Evolutionary conservation across 1,140 invertebrate genomes (phyloP).

Genomic region (Ruditapes philippinarum): DNA sequence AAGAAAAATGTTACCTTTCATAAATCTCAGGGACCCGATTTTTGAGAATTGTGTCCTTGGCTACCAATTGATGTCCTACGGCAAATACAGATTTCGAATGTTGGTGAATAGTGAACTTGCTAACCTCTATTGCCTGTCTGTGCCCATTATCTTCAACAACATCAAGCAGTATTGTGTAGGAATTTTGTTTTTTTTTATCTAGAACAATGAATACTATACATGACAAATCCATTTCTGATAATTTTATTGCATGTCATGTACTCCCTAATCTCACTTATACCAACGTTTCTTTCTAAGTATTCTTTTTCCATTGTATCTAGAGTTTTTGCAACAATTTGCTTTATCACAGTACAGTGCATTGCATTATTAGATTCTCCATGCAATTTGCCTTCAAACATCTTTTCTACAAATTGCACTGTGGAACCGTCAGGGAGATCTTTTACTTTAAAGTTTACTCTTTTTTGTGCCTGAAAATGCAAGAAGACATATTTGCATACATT

Average conservation of each 20-base stretch:
- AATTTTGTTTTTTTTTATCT: constrained; percentile 3
- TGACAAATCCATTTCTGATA: constrained; percentile 9
- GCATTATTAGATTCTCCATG: not conserved
- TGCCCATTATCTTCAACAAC: not conserved
- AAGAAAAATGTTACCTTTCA: not conserved
- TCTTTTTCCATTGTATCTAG: not conserved
- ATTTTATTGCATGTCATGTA: constrained; percentile 10
- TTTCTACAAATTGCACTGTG: not conserved
- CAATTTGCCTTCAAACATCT: constrained; percentile 3
- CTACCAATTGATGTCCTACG: not conserved
- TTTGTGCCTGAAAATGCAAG: constrained; percentile 15
- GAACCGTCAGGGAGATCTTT: not conserved
- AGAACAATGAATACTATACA: constrained; percentile 1
- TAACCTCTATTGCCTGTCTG: not conserved
- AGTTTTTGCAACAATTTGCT: not conserved
- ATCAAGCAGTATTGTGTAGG: not conserved
- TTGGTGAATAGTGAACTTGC: not conserved
- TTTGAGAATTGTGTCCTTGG: not conserved
- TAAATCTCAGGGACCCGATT: not conserved
- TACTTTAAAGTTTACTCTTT: not conserved
- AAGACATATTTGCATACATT: not conserved
- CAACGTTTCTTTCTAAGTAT: not conserved
- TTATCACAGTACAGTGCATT: constrained; percentile 10
- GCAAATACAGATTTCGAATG: not conserved
- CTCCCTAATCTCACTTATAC: not conserved